Evolutionary conservation across 2,113 vertebrate genomes (phyloP), one percentile per base, ranked within the genome.

Genomic region (Leptocoma aspasia): DNA sequence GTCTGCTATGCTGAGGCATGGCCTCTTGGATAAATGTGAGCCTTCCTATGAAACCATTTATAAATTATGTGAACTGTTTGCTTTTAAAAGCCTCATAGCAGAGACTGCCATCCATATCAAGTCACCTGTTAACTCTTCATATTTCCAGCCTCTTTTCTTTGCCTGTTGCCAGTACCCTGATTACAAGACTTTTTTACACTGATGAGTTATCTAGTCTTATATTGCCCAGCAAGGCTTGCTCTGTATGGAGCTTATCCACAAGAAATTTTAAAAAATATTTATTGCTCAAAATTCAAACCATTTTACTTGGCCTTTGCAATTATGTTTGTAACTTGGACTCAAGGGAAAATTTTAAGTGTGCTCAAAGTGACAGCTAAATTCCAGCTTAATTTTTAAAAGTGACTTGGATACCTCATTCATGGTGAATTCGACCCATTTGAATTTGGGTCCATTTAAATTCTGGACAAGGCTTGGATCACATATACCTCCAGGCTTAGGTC

Each of bases 51-150:
- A 84, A 90, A 64, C 72, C 68, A 71, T 96, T 90, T 86, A 89
- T 86, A 92, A 95, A 90, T 96, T 95, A 96, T 47, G 52, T 66
- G 91, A 92, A 59, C 60, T 92, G 64, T 92, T 95, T 93, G 92
- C 92, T 95, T 95, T 93, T 83, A 86, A 90, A 92, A 84, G 92
- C 61, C 42, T 77, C 28, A 7, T 44, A 61, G 76, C 35, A 83
- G 91, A 91, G 63, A 77, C 26, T 4, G 11, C 18, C 53, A 61
- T 73, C 61, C 50, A 26, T 80, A 85, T 33, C 68, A 66, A 80
- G 76, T 78, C 95, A 93, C 77, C 83, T 82, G 80, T 84, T 93
- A 94, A 78, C 52, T 88, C 71, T 31, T 64, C 20, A 9, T 80
- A 66, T 70, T 92, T 90, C 49, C 77, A 92, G n/a, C 13, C 45